Evolutionary conservation across 1,140 invertebrate species (phyloP).

Genomic region (Cherax destructor): DNA sequence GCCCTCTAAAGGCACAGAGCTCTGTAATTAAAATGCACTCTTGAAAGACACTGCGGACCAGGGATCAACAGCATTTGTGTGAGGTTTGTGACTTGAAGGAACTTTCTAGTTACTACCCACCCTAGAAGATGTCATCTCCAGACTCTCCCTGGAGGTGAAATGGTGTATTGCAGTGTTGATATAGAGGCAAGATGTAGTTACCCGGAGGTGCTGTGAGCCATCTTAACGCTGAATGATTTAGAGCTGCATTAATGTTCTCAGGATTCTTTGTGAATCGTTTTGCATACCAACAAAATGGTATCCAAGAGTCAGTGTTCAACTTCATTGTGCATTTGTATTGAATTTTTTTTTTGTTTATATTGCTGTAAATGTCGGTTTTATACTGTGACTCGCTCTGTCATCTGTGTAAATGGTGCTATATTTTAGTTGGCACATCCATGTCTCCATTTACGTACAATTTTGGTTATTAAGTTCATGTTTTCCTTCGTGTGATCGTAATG

Average conservation of each 20-base stretch:
- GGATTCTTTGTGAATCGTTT: conserved; percentile 69
- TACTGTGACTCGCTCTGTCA: conserved; percentile 66
- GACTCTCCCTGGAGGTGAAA: neutral
- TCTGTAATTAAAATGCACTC: neutral
- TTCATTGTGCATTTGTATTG: conserved; percentile 59
- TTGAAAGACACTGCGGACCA: neutral
- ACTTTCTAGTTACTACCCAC: too few species aligned
- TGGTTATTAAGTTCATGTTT: conserved; percentile 53
- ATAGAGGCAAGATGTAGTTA: neutral
- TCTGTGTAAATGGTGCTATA: conserved; percentile 69
- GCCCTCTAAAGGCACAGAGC: neutral
- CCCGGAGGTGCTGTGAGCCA: conserved; percentile 44
- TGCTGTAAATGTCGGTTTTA: conserved; percentile 68
- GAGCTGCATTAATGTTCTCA: conserved; percentile 70
- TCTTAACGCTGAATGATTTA: conserved; percentile 63
- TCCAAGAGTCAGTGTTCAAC: conserved; percentile 66
- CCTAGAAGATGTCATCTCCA: neutral
- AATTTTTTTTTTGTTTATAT: conserved; percentile 45
- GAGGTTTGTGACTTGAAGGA: too few species aligned
- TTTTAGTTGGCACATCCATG: conserved; percentile 68
- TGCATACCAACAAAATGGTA: conserved; percentile 63
- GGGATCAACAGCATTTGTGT: too few species aligned
- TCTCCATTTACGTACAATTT: conserved; percentile 64
- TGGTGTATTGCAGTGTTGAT: neutral
- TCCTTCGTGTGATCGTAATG: conserved; percentile 31